Conservation (phyloP, 2,797 vertebrate genomes). For the Darevskia nairensis region DNA sequence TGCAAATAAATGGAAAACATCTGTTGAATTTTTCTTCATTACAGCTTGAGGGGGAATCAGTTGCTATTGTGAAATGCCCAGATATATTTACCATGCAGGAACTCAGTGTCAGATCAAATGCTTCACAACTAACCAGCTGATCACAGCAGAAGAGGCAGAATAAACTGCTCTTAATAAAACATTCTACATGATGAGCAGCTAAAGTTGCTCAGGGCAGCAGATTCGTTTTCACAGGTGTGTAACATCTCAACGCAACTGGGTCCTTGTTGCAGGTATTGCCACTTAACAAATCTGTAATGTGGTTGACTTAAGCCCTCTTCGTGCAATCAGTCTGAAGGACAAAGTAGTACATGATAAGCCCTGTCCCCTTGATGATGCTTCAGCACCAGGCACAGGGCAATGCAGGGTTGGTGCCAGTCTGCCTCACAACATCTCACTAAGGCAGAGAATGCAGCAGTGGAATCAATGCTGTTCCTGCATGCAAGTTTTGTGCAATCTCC, state of each 20-base stretch:
- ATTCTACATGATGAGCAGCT: too few relatives aligned
- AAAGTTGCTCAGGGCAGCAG: background rate
- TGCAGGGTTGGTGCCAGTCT: too few relatives aligned
- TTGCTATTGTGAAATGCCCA: background rate
- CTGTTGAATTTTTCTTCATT: slow-evolving; percentile 65
- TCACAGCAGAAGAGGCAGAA: too few relatives aligned
- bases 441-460: too few relatives aligned
- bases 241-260: background rate
- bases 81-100: background rate
- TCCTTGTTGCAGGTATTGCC: background rate
- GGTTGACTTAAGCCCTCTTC: too few relatives aligned
- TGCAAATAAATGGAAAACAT: slow-evolving; percentile 69
- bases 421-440: too few relatives aligned
- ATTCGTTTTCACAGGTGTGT: background rate
- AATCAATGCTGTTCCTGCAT: too few relatives aligned
- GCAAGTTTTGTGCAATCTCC: too few relatives aligned
- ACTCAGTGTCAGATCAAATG: accelerated
- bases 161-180: background rate
- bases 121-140: background rate
- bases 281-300: background rate
- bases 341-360: too few relatives aligned
- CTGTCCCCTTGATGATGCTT: too few relatives aligned
- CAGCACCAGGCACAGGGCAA: too few relatives aligned
- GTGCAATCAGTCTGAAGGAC: too few relatives aligned
- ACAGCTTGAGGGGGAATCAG: slow-evolving; percentile 1